Conservation (phyloP, 2,797 vertebrate genomes). For the Gouania willdenowi region DNA sequence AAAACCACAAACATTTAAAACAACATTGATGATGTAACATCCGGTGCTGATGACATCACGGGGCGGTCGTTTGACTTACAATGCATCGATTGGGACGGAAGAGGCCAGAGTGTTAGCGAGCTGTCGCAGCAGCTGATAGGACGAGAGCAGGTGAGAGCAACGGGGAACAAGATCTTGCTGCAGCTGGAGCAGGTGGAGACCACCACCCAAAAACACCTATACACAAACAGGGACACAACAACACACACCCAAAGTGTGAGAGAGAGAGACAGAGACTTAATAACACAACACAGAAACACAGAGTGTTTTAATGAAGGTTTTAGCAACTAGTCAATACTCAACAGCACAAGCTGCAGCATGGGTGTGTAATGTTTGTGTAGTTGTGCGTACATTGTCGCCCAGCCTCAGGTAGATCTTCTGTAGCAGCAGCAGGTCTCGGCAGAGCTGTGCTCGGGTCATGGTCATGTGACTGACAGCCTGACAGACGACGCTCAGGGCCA, state of each 20-base stretch:
- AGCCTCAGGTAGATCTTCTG: slow-evolving; percentile 85
- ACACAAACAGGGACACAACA: not conserved
- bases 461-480: slow-evolving; percentile 80
- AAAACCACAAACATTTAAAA: too few relatives aligned
- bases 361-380: not conserved
- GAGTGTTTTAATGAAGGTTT: too few relatives aligned
- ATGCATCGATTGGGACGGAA: slow-evolving; percentile 80
- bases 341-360: not conserved
- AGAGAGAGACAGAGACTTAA: too few relatives aligned
- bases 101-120: slow-evolving; percentile 82
- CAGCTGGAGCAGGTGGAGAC: slow-evolving; percentile 83
- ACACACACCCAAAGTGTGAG: too few relatives aligned
- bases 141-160: slow-evolving; percentile 84
- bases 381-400: slow-evolving; percentile 77
- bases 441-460: slow-evolving; percentile 83
- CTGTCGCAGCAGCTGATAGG: slow-evolving; percentile 87
- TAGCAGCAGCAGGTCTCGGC: slow-evolving; percentile 88
- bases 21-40: too few relatives aligned
- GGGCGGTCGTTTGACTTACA: slow-evolving; percentile 78
- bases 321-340: too few relatives aligned
- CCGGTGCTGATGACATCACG: too few relatives aligned
- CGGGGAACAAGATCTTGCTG: slow-evolving; percentile 92
- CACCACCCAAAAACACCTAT: slow-evolving; percentile 80
- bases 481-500: slow-evolving; percentile 73
- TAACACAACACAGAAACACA: not conserved